These are phyloP conservation scores for Magallana angulata DNA, from an alignment of 1,140 invertebrate genomes.

Conservation along the genomic window DNA sequence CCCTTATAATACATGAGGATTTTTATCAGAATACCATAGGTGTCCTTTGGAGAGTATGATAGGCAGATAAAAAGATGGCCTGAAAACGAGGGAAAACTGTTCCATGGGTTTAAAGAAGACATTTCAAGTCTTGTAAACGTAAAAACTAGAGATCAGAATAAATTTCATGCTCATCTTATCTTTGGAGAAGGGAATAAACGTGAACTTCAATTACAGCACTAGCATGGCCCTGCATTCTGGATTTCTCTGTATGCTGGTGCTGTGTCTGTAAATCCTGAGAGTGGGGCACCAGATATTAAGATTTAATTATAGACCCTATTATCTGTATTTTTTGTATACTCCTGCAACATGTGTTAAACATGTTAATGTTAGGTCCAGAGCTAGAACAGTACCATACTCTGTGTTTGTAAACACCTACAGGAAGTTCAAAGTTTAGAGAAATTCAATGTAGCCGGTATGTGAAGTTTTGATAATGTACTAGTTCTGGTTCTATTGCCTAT, in stretches of 20 bases:
- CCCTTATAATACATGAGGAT: not conserved
- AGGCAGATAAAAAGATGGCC: not conserved
- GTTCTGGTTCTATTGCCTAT: too few relatives aligned
- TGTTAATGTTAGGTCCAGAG: not conserved
- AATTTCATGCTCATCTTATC: not conserved
- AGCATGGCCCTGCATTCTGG: not conserved
- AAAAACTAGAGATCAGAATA: not conserved
- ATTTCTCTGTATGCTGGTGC: not conserved
- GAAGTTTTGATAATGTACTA: too few relatives aligned
- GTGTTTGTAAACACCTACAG: too few relatives aligned
- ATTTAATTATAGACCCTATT: constrained; percentile 19
- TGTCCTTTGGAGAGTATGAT: not conserved
- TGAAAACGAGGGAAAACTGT: not conserved
- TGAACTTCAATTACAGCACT: not conserved
- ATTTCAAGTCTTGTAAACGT: not conserved
- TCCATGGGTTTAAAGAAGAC: not conserved
- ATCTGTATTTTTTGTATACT: not conserved
- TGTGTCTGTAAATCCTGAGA: not conserved
- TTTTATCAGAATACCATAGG: constrained; percentile 1
- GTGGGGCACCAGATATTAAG: not conserved
- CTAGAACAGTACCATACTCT: too few relatives aligned
- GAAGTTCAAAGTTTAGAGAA: too few relatives aligned
- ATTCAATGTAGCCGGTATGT: too few relatives aligned
- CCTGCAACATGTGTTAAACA: not conserved
- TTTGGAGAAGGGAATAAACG: not conserved